Evolutionary conservation across 2,113 vertebrate genomes (phyloP).

Genomic region (Indicator maculatus): DNA sequence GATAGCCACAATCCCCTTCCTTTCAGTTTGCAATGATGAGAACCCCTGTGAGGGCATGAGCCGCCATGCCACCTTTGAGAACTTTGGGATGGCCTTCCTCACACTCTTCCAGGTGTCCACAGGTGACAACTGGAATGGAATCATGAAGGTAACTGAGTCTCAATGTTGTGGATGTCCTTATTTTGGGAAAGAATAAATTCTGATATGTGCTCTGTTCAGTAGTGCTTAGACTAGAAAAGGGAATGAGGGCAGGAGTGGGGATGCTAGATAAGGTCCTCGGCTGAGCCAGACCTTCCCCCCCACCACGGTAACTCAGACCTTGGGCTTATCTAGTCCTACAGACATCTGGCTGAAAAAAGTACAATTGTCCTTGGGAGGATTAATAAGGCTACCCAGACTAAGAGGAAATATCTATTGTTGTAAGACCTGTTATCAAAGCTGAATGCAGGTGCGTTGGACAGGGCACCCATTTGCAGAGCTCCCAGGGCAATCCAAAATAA

Average conservation of each 20-base stretch:
- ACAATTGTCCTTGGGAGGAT: not conserved
- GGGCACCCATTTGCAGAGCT: not conserved
- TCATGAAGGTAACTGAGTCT: constrained; percentile 91
- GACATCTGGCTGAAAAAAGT: not conserved
- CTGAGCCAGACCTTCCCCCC: not conserved
- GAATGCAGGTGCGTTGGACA: not conserved
- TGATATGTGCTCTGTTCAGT: not conserved
- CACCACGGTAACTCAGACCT: not conserved
- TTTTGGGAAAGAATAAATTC: not conserved
- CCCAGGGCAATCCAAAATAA: not conserved
- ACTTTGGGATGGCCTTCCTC: constrained; percentile 99
- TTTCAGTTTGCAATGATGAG: constrained; percentile 92
- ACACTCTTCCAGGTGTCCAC: constrained; percentile 98
- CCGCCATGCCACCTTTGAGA: constrained; percentile 97
- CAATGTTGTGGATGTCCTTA: not conserved
- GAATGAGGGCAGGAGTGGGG: not conserved
- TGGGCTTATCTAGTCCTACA: not conserved
- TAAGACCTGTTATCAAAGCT: not conserved
- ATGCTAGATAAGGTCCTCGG: not conserved
- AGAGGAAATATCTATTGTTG: not conserved
- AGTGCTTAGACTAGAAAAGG: not conserved
- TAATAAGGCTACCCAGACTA: not conserved
- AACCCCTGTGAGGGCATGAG: constrained; percentile 98
- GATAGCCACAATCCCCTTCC: not conserved
- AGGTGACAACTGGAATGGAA: constrained; percentile 98